Base-by-base conservation (phyloP, 2,888 invertebrate species). In the Tenthredo amoena region DNA sequence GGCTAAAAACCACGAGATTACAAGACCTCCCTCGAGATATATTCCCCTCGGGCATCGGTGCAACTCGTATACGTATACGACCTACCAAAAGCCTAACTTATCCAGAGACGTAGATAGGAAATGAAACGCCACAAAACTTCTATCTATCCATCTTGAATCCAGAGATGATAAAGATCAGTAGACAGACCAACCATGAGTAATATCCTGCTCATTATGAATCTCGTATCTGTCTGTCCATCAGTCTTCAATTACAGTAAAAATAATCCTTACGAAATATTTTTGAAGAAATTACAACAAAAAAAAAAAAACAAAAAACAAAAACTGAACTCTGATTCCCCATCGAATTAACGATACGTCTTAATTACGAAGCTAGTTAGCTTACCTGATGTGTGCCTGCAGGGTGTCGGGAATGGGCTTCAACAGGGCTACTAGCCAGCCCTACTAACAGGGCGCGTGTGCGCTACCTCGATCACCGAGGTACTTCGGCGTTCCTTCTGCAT, bases 401-500 rank as follows among this genome's bases (percentile, higher is more conserved):
- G 90, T 91, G 91, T 91, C 91, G 91, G 92, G 91, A 91, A 90
- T 90, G 91, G 91, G 91, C 91, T 89, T 90, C 87, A 86, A 86
- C 88, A 88, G 89, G 88, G 89, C 91, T 92, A 92, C 92, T 92
- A 92, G 92, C 92, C 92, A 88, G 92, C 92, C 90, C 91, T 92
- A 89, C 90, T 92, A 90, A 92, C 90, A 87, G 91, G 92, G 91
- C 92, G 92, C 92, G 91, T 92, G 90, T 90, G 92, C 92, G 92
- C 92, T 91, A 92, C 91, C 92, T 92, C 92, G 92, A 91, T 90
- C 91, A 90, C 91, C 92, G 89, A 90, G 89, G 91, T 89, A 88
- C 90, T 90, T 90, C 91, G 89, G 88, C 90, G 90, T 89, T 88
- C 92, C 89, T 89, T 92, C 91, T 91, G 91, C 92, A 92, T 92